phyloP scores from a whole-genome alignment of 2,888 invertebrate species.

The Muscina levida region DNA sequence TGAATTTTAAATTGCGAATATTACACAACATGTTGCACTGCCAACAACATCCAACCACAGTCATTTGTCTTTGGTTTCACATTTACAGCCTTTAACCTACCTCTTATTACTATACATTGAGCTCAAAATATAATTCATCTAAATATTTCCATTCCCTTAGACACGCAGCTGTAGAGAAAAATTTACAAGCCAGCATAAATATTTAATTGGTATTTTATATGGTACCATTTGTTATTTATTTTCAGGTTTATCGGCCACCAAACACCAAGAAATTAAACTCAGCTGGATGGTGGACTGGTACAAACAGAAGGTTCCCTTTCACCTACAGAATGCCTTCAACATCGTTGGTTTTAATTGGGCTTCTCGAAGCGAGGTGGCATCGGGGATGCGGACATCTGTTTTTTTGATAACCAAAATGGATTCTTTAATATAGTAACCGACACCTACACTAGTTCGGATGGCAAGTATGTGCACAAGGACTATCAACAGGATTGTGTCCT shows the following conservation, averaged over 20 bases:
- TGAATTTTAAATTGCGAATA: no score
- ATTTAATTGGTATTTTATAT: no score
- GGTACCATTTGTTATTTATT: no score
- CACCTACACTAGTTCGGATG: slow-evolving; percentile 85
- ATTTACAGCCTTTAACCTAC: no score
- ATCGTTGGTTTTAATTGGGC: slow-evolving; percentile 91
- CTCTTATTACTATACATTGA: no score
- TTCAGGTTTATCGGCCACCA: slow-evolving; percentile 78
- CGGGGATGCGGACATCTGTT: slow-evolving; percentile 89
- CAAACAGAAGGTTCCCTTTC: slow-evolving; percentile 80
- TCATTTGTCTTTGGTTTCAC: no score
- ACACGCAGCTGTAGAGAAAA: no score
- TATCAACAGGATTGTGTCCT: slow-evolving; percentile 87
- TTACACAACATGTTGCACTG: no score
- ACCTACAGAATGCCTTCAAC: slow-evolving; percentile 79
- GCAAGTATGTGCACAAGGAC: slow-evolving; percentile 84
- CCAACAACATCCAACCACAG: no score
- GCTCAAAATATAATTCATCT: no score
- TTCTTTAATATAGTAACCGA: slow-evolving; percentile 83
- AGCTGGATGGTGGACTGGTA: slow-evolving; percentile 80
- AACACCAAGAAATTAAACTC: slow-evolving; percentile 79
- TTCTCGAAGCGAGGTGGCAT: slow-evolving; percentile 90
- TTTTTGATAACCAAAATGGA: slow-evolving; percentile 85
- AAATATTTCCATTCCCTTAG: no score
- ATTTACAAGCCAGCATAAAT: no score